Conservation (phyloP, 2,113 vertebrate species). For the Naja naja region DNA sequence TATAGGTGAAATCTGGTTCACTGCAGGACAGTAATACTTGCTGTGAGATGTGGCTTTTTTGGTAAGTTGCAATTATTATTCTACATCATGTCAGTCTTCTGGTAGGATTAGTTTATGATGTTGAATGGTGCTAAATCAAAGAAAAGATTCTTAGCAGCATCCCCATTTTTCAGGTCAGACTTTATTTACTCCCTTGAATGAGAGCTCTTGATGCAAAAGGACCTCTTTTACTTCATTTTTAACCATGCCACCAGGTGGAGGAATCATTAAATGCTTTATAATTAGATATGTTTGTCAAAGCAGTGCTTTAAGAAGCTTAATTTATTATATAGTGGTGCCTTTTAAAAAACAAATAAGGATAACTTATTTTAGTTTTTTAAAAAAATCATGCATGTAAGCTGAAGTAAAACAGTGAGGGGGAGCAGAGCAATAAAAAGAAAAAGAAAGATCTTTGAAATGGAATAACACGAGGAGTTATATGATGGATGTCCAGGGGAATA, state of each 20-base stretch:
- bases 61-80: background rate
- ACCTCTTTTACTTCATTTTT: background rate
- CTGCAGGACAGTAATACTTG: background rate
- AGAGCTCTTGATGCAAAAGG: background rate
- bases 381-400: background rate
- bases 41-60: background rate
- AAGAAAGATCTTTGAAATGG: background rate
- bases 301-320: background rate
- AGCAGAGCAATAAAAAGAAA: background rate
- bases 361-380: background rate
- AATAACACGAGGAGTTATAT: background rate
- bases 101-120: constrained; percentile 29
- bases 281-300: background rate
- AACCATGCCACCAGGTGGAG: background rate
- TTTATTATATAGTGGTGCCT: background rate
- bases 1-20: background rate
- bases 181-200: background rate
- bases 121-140: background rate
- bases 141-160: background rate
- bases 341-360: background rate
- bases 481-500: background rate
- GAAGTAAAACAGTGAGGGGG: background rate
- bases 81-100: constrained; percentile 1
- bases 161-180: background rate
- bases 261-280: background rate